phyloP scores from a whole-genome alignment of 2,888 invertebrate species.

The Drosophila paranaensis region DNA sequence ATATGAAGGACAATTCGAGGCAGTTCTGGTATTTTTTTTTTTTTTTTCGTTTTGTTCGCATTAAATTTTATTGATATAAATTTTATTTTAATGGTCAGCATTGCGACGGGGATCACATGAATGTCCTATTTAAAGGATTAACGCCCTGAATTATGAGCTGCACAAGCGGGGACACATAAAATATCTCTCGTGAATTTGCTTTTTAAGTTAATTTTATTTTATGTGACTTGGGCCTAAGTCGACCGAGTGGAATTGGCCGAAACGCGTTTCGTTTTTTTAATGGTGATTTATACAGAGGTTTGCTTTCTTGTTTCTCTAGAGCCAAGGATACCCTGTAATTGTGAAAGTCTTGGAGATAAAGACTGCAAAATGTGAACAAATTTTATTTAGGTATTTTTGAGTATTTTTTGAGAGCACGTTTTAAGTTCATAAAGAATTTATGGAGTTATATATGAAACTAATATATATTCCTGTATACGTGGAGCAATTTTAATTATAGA shows the following conservation, averaged over 20 bases:
- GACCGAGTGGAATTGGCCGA: slow-evolving; percentile 10
- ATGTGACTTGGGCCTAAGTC: slow-evolving; percentile 62
- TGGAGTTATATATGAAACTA: too few species aligned
- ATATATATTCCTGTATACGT: too few species aligned
- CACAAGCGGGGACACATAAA: slow-evolving; percentile 68
- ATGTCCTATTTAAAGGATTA: slow-evolving; percentile 85
- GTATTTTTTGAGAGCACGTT: background rate
- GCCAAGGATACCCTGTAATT: slow-evolving; percentile 39
- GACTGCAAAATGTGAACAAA: background rate
- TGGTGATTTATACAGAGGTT: slow-evolving; percentile 72
- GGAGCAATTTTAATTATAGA: too few species aligned
- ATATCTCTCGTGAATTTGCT: slow-evolving; percentile 77
- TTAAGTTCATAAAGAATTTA: too few species aligned
- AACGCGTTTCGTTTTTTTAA: slow-evolving; percentile 73
- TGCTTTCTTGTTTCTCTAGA: background rate
- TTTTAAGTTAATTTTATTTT: slow-evolving; percentile 85
- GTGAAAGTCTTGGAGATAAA: background rate
- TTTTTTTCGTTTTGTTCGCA: slow-evolving; percentile 39
- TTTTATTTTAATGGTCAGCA: slow-evolving; percentile 79
- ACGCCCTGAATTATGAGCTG: slow-evolving; percentile 81
- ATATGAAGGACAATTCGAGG: slow-evolving; percentile 65
- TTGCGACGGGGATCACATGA: slow-evolving; percentile 79
- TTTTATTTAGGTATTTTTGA: background rate
- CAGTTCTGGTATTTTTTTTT: slow-evolving; percentile 33
- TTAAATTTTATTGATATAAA: slow-evolving; percentile 80